phyloP scores from a whole-genome alignment of 2,888 invertebrate species.

The Buathra laborator region DNA sequence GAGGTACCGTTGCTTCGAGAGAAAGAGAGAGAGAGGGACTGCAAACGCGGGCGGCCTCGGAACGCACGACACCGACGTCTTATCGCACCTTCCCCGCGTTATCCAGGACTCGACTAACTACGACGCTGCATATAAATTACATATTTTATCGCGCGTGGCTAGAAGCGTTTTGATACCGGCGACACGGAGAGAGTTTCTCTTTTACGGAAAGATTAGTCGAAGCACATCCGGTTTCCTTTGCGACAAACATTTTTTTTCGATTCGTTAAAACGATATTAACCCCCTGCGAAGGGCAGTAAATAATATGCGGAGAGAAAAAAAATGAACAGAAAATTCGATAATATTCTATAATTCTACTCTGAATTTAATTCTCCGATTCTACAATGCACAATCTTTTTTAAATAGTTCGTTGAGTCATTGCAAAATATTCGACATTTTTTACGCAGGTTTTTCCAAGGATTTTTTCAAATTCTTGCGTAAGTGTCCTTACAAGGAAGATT shows the following conservation, averaged over 20 bases:
- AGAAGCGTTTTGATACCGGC: neutral
- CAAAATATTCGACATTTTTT: neutral
- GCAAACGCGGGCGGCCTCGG: conserved; percentile 16
- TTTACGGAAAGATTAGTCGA: neutral
- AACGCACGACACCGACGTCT: conserved; percentile 18
- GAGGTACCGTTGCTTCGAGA: conserved; percentile 17
- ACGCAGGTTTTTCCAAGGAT: no score
- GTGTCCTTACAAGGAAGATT: no score
- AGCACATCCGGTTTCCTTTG: neutral
- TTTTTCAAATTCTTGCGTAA: no score
- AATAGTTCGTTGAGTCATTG: neutral
- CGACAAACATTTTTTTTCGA: neutral
- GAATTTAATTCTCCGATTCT: no score
- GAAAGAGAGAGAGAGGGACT: conserved; percentile 4
- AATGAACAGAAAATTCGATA: no score
- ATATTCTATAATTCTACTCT: no score
- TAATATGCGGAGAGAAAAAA: neutral
- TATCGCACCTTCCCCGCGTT: conserved; percentile 46
- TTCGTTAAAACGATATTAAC: neutral
- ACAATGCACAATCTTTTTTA: no score
- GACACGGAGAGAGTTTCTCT: neutral
- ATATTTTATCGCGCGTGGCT: neutral
- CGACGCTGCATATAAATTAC: conserved; percentile 32
- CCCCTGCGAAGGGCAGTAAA: neutral
- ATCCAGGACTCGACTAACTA: conserved; percentile 16